Evolutionary conservation across 2,113 vertebrate species (phyloP).

Genomic region (Bujurquina vittata): DNA sequence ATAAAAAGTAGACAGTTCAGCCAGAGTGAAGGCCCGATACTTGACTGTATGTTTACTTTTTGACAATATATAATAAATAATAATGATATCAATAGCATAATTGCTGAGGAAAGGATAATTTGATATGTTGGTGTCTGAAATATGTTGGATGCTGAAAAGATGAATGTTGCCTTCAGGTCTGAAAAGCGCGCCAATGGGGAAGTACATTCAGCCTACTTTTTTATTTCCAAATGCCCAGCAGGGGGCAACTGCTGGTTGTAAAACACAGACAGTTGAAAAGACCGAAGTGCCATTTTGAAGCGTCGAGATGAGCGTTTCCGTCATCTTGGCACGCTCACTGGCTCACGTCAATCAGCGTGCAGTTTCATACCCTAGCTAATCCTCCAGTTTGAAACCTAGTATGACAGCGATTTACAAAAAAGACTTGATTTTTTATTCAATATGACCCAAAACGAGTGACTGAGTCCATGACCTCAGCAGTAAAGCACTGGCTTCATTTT

Average conservation of each 20-base stretch:
- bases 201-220: background rate
- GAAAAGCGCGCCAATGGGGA: no score
- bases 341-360: background rate
- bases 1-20: conserved; percentile 16
- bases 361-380: background rate
- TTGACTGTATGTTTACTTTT: conserved; percentile 25
- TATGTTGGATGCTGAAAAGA: no score
- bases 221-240: background rate
- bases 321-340: background rate
- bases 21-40: conserved; percentile 21
- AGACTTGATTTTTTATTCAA: background rate
- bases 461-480: background rate
- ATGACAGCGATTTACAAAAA: background rate
- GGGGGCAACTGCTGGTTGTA: background rate
- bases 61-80: background rate
- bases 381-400: background rate
- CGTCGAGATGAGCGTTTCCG: background rate
- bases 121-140: background rate
- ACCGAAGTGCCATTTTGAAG: no score
- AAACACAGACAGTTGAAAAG: no score
- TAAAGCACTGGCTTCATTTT: background rate
- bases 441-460: background rate
- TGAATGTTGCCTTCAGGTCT: background rate
- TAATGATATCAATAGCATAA: background rate
- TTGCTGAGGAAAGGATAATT: background rate